Conservation (phyloP, 1,140 invertebrate species). For the Leptinotarsa lineolata region DNA sequence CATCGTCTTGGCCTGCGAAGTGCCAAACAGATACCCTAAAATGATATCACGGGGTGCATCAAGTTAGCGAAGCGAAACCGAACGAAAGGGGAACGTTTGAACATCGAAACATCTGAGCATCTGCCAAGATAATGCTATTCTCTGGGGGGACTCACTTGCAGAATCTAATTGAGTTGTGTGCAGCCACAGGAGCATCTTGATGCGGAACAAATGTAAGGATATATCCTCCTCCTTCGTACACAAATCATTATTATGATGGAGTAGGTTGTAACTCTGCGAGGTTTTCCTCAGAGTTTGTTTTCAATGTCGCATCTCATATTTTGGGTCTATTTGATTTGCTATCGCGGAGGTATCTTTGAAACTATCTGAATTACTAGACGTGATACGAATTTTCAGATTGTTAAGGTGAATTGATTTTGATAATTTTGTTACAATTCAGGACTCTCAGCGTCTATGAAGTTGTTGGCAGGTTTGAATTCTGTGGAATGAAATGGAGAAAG, state of each 20-base stretch:
- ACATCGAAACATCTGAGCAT: constrained; percentile 24
- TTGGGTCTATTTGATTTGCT: too few relatives aligned
- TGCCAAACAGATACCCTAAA: constrained; percentile 30
- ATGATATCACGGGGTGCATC: constrained; percentile 28
- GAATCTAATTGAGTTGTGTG: constrained; percentile 27
- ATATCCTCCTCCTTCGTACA: constrained; percentile 14
- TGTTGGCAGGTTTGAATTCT: too few relatives aligned
- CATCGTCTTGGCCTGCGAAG: constrained; percentile 26
- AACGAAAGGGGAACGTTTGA: constrained; percentile 17
- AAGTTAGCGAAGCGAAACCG: constrained; percentile 27
- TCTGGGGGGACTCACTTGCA: constrained; percentile 21
- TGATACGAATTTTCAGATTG: too few relatives aligned
- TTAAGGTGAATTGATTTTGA: too few relatives aligned
- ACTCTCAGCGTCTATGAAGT: too few relatives aligned
- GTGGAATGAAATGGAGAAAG: too few relatives aligned
- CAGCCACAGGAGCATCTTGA: constrained; percentile 27
- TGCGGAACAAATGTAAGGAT: constrained; percentile 26
- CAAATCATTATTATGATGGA: constrained; percentile 25
- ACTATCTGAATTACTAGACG: too few relatives aligned
- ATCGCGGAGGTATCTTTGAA: too few relatives aligned
- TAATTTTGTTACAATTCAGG: too few relatives aligned
- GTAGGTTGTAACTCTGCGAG: neutral
- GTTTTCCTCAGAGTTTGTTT: neutral
- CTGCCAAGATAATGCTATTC: constrained; percentile 26
- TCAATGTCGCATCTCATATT: too few relatives aligned